phyloP scores from a whole-genome alignment of 2,797 vertebrate genomes.

The Columba guinea region DNA sequence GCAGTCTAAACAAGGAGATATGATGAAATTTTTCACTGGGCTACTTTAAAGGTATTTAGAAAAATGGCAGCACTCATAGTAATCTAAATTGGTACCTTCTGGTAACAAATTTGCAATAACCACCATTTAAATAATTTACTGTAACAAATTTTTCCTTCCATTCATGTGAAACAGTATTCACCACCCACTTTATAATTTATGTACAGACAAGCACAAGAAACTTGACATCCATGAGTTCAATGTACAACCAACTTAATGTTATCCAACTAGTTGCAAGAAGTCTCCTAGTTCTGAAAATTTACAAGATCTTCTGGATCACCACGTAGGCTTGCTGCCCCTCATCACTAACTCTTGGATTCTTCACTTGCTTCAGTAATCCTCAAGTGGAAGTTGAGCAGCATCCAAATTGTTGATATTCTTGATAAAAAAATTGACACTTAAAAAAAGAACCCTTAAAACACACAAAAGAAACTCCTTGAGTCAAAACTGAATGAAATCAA shows the following conservation, averaged over 20 bases:
- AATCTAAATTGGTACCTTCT: constrained; percentile 32
- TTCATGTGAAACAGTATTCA: constrained; percentile 72
- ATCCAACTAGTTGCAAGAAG: constrained; percentile 57
- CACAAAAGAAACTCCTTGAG: constrained; percentile 69
- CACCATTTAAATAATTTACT: constrained; percentile 59
- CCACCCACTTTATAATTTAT: constrained; percentile 71
- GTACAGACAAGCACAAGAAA: constrained; percentile 78
- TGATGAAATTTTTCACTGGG: constrained; percentile 49
- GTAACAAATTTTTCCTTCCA: constrained; percentile 62
- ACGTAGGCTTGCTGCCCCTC: constrained; percentile 36
- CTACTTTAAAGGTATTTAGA: constrained; percentile 46
- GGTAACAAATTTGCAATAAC: constrained; percentile 49
- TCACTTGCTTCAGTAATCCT: constrained; percentile 59
- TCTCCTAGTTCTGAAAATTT: constrained; percentile 61
- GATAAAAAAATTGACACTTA: constrained; percentile 63
- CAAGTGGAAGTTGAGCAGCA: constrained; percentile 51
- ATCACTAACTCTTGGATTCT: constrained; percentile 43
- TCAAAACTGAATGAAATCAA: constrained; percentile 70
- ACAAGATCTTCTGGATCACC: constrained; percentile 53
- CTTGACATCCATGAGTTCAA: constrained; percentile 70
- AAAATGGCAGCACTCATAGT: constrained; percentile 50
- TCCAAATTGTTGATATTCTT: constrained; percentile 60
- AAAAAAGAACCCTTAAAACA: constrained; percentile 71
- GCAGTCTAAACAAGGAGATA: constrained; percentile 46
- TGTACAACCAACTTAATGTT: constrained; percentile 66